Percentiles rank a stretch among this genome's conserved stretches.
Evolutionary conservation across 1,140 invertebrate species (phyloP).

Genomic region (Mycetomoellerius zeteki): DNA sequence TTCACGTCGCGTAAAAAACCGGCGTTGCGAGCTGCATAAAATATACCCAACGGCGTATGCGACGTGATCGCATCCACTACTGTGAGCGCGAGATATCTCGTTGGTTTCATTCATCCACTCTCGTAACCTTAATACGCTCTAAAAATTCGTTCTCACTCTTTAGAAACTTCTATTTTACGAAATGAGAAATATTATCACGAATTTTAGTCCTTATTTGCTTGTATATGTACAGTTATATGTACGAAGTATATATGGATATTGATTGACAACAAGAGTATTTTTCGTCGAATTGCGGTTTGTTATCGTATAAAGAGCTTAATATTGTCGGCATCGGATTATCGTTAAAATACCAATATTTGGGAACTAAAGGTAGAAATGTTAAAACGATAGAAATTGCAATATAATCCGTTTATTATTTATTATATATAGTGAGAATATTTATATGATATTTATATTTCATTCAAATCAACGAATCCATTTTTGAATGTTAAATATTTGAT

Average conservation of each 20-base stretch:
- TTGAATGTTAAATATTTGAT: neutral
- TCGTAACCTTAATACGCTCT: neutral
- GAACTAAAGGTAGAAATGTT: constrained; percentile 18
- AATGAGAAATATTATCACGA: neutral
- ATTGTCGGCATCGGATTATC: neutral
- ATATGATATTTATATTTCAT: constrained; percentile 23
- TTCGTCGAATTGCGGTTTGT: constrained; percentile 8
- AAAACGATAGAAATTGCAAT: constrained; percentile 21
- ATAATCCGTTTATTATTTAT: constrained; percentile 18
- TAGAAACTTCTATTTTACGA: neutral
- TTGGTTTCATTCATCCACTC: neutral
- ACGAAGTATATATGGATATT: neutral
- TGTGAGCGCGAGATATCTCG: neutral
- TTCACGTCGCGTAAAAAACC: constrained; percentile 75
- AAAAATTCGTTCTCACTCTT: constrained; percentile 6
- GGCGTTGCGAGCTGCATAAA: constrained; percentile 67
- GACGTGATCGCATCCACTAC: constrained; percentile 24
- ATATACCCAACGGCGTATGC: constrained; percentile 56
- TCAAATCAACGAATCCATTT: neutral
- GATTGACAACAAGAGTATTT: neutral
- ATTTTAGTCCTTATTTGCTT: neutral
- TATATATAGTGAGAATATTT: constrained; percentile 20
- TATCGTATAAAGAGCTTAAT: constrained; percentile 8
- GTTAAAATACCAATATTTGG: constrained; percentile 5
- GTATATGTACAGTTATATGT: neutral